phyloP scores from a whole-genome alignment of 2,888 invertebrate species.

The Leptothorax acervorum region DNA sequence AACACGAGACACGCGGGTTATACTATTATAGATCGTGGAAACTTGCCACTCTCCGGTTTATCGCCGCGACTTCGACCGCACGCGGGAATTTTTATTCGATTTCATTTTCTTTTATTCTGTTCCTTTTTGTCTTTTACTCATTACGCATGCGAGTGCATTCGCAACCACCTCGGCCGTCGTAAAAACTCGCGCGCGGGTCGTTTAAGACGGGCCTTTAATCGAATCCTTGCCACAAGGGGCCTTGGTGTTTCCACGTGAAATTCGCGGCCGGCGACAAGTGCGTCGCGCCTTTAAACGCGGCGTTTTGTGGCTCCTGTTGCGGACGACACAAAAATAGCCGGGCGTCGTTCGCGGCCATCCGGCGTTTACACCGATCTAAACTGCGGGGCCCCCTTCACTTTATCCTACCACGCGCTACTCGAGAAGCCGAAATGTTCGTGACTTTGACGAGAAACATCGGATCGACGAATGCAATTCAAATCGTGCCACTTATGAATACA shows the following conservation, averaged over 20 bases:
- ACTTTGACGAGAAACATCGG: constrained; percentile 41
- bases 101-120: not conserved
- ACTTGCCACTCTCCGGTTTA: not conserved
- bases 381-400: constrained; percentile 71
- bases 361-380: constrained; percentile 74
- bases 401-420: constrained; percentile 58
- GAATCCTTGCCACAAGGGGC: constrained; percentile 36
- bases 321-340: constrained; percentile 76
- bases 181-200: constrained; percentile 40
- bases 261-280: constrained; percentile 61
- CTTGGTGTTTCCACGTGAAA: constrained; percentile 57
- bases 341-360: constrained; percentile 72
- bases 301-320: constrained; percentile 72
- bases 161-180: constrained; percentile 3
- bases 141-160: constrained; percentile 23
- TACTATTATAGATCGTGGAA: not conserved
- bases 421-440: constrained; percentile 29
- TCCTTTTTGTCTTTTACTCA: not conserved
- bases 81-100: not conserved
- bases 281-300: constrained; percentile 63
- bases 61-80: not conserved
- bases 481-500: not conserved
- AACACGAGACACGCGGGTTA: not conserved
- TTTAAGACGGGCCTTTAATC: constrained; percentile 39
- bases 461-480: constrained; percentile 15